Percentiles rank a stretch among this genome's conserved stretches.
phyloP scores from a whole-genome alignment of 2,797 vertebrate genomes.

The Pempheris klunzingeri region DNA sequence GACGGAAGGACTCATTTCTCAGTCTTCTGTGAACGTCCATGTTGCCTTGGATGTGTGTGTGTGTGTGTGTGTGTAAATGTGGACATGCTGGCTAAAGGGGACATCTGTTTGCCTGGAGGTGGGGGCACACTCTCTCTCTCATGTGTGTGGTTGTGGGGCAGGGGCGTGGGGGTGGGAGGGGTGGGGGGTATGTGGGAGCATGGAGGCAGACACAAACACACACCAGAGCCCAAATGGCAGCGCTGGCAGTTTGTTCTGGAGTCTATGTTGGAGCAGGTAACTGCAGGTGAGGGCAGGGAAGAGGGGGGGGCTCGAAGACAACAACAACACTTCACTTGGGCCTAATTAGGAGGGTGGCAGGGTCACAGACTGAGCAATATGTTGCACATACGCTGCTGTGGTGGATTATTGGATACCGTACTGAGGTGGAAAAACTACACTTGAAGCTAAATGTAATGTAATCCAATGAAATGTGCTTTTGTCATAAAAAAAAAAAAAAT shows the following conservation, averaged over 20 bases:
- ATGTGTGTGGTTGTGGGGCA: constrained; percentile 30
- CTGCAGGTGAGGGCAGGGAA: constrained; percentile 75
- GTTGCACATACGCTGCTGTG: constrained; percentile 49
- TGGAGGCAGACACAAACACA: constrained; percentile 58
- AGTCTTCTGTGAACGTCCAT: constrained; percentile 62
- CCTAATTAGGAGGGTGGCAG: constrained; percentile 63
- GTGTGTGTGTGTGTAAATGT: constrained; percentile 46
- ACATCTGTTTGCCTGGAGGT: constrained; percentile 84
- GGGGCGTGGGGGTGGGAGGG: constrained; percentile 14
- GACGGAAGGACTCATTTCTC: constrained; percentile 41
- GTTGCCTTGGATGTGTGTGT: constrained; percentile 43
- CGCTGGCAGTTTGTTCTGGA: constrained; percentile 58
- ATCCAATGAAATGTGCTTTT: background rate
- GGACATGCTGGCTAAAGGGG: constrained; percentile 65
- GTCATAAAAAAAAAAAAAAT: background rate
- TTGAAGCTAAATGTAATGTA: background rate
- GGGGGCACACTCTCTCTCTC: constrained; percentile 69
- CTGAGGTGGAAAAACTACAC: background rate
- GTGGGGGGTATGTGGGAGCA: constrained; percentile 49
- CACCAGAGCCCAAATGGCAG: constrained; percentile 67
- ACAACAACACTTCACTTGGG: constrained; percentile 74
- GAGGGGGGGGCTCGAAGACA: constrained; percentile 51
- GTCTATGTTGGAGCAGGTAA: constrained; percentile 67
- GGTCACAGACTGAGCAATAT: constrained; percentile 64
- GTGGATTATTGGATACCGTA: constrained; percentile 23